Conservation (phyloP, 2,113 vertebrate genomes). For the Suncus etruscus region DNA sequence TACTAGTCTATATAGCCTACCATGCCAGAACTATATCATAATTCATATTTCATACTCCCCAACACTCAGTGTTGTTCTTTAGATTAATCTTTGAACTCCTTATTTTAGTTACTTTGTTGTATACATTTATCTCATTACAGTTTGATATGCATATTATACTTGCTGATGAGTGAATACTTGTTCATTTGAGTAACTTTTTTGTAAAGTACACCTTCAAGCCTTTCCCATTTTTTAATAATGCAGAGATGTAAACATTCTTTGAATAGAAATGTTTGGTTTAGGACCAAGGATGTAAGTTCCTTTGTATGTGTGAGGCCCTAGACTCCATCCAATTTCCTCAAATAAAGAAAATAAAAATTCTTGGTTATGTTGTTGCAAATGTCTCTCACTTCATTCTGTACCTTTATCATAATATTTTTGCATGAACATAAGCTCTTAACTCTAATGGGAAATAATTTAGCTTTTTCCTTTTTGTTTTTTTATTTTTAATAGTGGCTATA, state of each 20-base stretch:
- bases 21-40: not conserved
- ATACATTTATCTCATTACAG: not conserved
- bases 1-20: not conserved
- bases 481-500: no score
- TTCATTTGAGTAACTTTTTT: no score
- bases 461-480: not conserved
- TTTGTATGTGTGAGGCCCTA: no score
- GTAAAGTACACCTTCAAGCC: no score
- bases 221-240: no score
- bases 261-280: no score
- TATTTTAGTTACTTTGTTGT: constrained; percentile 13
- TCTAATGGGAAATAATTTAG: not conserved
- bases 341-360: no score
- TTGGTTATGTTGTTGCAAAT: not conserved
- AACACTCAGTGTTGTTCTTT: not conserved
- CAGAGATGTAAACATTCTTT: no score
- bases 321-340: no score
- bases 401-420: not conserved
- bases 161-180: no score
- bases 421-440: not conserved
- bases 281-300: no score
- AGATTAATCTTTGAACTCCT: not conserved
- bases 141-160: not conserved
- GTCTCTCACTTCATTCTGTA: not conserved
- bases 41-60: not conserved